Evolutionary conservation across 2,797 vertebrate species (phyloP).

Genomic region (Manis crassicaudata): DNA sequence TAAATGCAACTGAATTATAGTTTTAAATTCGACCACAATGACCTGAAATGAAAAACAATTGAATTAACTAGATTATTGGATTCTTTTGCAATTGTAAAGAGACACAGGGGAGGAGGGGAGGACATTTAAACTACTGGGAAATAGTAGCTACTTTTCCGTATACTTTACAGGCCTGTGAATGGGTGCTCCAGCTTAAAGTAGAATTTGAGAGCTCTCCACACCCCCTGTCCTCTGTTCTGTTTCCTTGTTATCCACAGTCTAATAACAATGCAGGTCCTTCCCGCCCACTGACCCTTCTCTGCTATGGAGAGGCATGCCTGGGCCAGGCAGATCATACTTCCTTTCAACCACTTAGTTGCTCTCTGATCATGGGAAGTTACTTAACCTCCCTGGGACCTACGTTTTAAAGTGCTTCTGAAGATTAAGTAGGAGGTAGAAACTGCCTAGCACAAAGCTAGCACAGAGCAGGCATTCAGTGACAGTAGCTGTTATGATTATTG

Average conservation of each 20-base stretch:
- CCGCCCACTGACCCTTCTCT: background rate
- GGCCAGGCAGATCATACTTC: background rate
- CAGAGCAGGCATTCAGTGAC: background rate
- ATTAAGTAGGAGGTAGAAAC: background rate
- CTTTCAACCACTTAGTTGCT: background rate
- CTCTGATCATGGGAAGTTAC: background rate
- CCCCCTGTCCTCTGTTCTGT: too few relatives aligned
- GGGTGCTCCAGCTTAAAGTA: background rate
- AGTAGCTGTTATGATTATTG: background rate
- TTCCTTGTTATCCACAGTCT: background rate
- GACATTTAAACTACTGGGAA: background rate
- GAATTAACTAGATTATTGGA: background rate
- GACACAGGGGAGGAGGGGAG: background rate
- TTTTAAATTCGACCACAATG: background rate
- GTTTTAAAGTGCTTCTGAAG: background rate
- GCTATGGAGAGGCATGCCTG: background rate
- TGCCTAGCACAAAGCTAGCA: background rate
- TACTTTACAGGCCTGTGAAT: background rate
- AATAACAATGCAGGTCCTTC: rapidly evolving
- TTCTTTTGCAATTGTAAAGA: constrained; percentile 26
- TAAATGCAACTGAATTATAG: background rate
- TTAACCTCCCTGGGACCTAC: background rate
- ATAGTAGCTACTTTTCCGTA: background rate
- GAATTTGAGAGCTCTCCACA: background rate
- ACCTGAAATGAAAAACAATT: background rate